Conservation (phyloP, 2,797 vertebrate species). For the Sciurus vulgaris region DNA sequence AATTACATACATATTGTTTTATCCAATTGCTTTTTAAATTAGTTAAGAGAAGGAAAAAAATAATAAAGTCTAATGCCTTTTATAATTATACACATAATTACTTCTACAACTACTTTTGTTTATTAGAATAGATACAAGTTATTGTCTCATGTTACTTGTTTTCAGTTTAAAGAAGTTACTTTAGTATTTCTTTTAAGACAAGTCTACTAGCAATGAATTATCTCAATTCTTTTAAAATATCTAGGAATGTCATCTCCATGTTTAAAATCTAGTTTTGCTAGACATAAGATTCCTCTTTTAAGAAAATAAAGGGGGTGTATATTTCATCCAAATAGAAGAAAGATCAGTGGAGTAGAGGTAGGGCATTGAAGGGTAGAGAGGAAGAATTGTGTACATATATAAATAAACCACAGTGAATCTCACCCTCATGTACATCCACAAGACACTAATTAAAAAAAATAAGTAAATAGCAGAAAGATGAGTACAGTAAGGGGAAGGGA, state of each 20-base stretch:
- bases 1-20: background rate
- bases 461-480: no score
- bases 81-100: background rate
- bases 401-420: no score
- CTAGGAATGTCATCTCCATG: background rate
- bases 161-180: background rate
- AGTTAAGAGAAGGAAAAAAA: background rate
- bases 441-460: no score
- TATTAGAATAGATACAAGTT: background rate
- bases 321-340: no score
- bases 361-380: no score
- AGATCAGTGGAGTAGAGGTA: no score
- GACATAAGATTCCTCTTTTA: no score
- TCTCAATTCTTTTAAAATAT: background rate
- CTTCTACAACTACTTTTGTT: background rate
- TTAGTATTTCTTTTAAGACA: background rate
- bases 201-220: background rate
- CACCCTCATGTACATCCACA: no score
- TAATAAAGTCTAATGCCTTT: background rate
- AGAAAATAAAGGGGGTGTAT: no score
- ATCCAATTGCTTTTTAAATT: background rate
- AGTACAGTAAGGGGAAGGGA: no score
- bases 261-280: background rate
- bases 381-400: no score
- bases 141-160: background rate